A percentile compares a stretch with the other conserved stretches of the same genome.
phyloP scores from a whole-genome alignment of 2,113 vertebrate species.

The Cynocephalus volans region DNA sequence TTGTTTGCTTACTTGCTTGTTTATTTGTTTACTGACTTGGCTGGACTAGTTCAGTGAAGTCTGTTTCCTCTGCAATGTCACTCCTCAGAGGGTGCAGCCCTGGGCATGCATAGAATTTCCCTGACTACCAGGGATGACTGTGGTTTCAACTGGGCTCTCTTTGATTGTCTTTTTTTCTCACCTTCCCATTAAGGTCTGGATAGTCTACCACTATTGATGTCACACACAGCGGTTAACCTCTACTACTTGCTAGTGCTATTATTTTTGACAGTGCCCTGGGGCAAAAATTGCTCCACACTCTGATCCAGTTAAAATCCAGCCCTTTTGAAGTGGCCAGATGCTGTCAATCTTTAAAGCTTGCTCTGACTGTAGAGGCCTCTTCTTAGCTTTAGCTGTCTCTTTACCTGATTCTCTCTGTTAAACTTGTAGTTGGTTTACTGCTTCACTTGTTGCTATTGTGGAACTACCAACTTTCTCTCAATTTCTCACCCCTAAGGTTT shows the following conservation, averaged over 20 bases:
- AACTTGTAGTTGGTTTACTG: not conserved
- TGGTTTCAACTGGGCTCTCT: not conserved
- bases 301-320: not conserved
- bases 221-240: not conserved
- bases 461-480: not conserved
- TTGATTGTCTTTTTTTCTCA: not conserved
- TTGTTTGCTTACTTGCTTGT: not conserved
- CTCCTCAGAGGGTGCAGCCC: not conserved
- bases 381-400: not conserved
- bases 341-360: not conserved
- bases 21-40: not conserved
- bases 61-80: too few species aligned
- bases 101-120: fast-evolving
- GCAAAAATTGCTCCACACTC: not conserved
- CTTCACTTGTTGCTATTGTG: too few species aligned
- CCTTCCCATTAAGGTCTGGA: not conserved
- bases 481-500: not conserved
- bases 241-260: too few species aligned
- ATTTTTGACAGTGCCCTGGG: not conserved
- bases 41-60: not conserved
- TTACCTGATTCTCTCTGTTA: not conserved
- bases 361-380: not conserved
- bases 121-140: not conserved
- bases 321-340: not conserved
- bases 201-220: fast-evolving